These are phyloP conservation scores for Chlorops oryzae DNA, from an alignment of 1,140 invertebrate genomes.

Conservation along the genomic window DNA sequence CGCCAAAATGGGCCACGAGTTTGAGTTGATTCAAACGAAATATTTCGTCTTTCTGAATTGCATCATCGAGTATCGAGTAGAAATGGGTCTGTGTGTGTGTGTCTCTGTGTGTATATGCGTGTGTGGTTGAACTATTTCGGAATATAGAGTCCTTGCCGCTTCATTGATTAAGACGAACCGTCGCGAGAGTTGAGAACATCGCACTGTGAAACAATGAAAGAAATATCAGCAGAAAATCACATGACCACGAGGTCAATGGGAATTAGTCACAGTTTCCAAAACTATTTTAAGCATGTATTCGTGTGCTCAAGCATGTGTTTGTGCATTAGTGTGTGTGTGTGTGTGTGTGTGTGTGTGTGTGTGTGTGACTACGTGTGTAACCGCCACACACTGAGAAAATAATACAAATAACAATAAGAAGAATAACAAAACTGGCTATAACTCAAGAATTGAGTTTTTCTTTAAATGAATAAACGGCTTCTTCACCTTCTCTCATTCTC, in stretches of 20 bases:
- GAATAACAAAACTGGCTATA: too few relatives aligned
- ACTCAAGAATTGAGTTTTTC: background rate
- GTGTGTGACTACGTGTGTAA: background rate
- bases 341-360: slow-evolving; percentile 1
- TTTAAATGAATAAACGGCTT: too few relatives aligned
- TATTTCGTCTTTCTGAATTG: too few relatives aligned
- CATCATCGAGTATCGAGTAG: background rate
- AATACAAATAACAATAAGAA: too few relatives aligned
- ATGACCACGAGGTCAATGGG: too few relatives aligned
- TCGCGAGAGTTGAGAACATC: background rate
- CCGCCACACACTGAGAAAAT: too few relatives aligned
- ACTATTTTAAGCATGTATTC: too few relatives aligned
- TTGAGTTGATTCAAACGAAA: too few relatives aligned
- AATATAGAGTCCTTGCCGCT: slow-evolving; percentile 10
- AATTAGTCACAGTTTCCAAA: too few relatives aligned
- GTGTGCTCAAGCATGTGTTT: background rate
- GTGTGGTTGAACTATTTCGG: background rate
- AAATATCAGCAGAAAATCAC: too few relatives aligned
- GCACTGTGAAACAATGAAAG: background rate
- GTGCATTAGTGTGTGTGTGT: background rate
- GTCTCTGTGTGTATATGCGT: background rate
- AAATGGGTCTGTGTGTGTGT: slow-evolving; percentile 6
- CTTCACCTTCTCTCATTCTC: too few relatives aligned
- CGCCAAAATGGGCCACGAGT: too few relatives aligned
- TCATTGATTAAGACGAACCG: slow-evolving; percentile 4